Evolutionary conservation across 2,888 invertebrate genomes (phyloP).

Genomic region (Lithophane semibrunnea): DNA sequence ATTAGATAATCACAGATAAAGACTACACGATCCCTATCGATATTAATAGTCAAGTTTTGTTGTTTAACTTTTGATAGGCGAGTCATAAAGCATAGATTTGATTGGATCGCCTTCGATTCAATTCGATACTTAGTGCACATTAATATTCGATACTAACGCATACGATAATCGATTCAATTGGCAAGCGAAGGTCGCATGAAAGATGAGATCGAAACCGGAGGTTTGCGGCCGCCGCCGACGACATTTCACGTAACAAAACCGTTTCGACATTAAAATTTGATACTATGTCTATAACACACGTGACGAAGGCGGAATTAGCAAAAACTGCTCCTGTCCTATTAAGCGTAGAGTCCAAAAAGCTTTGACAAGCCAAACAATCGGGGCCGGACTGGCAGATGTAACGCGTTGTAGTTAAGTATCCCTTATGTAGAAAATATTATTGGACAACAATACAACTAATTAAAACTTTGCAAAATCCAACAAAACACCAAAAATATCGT

Average conservation of each 20-base stretch:
- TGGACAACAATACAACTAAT: conserved; percentile 85
- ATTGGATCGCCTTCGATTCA: conserved; percentile 25
- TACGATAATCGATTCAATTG: conserved; percentile 69
- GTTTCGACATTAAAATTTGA: conserved; percentile 87
- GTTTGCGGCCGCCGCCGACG: conserved; percentile 74
- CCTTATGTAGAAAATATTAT: conserved; percentile 78
- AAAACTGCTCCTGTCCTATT: conserved; percentile 72
- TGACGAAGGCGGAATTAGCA: conserved; percentile 68
- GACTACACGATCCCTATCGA: conserved; percentile 43
- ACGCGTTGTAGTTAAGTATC: conserved; percentile 74
- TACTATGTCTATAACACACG: conserved; percentile 78
- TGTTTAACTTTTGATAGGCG: background rate
- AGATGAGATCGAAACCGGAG: conserved; percentile 82
- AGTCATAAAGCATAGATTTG: conserved; percentile 25
- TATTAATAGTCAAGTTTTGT: conserved; percentile 50
- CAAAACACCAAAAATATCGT: conserved; percentile 76
- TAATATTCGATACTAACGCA: conserved; percentile 44
- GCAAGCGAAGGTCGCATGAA: conserved; percentile 80
- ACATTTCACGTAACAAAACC: conserved; percentile 82
- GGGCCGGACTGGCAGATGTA: conserved; percentile 79
- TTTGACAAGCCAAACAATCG: conserved; percentile 63
- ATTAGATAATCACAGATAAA: conserved; percentile 70
- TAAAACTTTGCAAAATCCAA: conserved; percentile 78
- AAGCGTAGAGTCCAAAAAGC: conserved; percentile 74
- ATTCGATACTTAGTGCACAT: conserved; percentile 51